Conservation (phyloP, 2,888 invertebrate species). For the Platycnemis pennipes region DNA sequence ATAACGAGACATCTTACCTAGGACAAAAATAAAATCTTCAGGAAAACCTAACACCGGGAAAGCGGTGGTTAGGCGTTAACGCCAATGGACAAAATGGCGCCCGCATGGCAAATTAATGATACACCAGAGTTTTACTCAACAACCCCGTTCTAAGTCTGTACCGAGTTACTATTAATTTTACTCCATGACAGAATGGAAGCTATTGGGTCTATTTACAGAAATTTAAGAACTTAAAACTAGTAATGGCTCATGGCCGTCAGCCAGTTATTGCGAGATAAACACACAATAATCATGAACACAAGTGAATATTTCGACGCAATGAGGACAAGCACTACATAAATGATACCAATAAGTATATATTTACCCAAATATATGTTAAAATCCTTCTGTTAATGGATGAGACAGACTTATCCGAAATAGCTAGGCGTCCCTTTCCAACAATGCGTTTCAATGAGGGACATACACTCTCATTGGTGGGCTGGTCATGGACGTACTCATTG, state of each 20-base stretch:
- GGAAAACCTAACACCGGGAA: background rate
- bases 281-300: background rate
- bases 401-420: background rate
- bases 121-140: background rate
- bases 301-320: background rate
- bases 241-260: background rate
- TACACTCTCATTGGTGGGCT: background rate
- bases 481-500: background rate
- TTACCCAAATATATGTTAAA: background rate
- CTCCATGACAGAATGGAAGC: too few species aligned
- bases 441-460: background rate
- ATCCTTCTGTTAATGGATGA: background rate
- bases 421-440: slow-evolving; percentile 49
- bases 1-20: slow-evolving; percentile 85
- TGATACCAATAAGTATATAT: background rate
- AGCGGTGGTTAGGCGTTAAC: background rate
- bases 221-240: background rate
- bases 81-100: slow-evolving; percentile 49
- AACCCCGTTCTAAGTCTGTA: background rate
- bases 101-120: background rate
- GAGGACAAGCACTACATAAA: background rate
- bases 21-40: background rate
- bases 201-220: too few species aligned
- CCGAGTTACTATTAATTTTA: background rate
- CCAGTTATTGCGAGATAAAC: background rate